These are phyloP conservation scores for Macrotus californicus DNA, from an alignment of 2,113 vertebrate species.

Conservation along the genomic window DNA sequence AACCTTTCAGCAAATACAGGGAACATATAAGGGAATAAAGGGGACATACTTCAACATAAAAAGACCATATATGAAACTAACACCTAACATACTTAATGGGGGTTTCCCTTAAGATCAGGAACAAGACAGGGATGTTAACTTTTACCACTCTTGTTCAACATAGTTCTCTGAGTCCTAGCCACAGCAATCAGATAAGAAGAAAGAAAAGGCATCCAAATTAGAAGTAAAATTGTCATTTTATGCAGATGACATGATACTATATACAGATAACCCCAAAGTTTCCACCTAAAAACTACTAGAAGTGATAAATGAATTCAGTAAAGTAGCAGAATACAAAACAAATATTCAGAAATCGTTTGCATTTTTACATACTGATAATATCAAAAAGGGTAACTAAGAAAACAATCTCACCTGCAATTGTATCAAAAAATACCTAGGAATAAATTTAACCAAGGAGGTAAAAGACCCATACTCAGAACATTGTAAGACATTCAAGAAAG, in stretches of 20 bases:
- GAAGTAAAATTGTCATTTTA: background rate
- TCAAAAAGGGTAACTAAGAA: background rate
- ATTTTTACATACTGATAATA: background rate
- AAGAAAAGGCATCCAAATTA: background rate
- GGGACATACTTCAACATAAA: background rate
- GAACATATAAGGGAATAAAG: background rate
- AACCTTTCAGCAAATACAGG: background rate
- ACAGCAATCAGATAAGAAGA: background rate
- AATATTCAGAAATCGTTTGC: background rate
- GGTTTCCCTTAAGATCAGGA: background rate
- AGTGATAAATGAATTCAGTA: background rate
- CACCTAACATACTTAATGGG: background rate
- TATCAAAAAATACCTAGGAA: background rate
- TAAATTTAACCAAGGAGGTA: background rate
- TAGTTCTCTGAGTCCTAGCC: background rate
- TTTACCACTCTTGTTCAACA: background rate
- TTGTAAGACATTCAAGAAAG: background rate
- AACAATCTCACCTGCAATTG: background rate
- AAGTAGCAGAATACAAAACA: background rate
- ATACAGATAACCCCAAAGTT: background rate
- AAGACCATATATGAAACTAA: background rate
- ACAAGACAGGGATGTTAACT: background rate
- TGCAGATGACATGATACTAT: background rate
- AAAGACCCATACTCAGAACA: background rate
- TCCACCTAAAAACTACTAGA: background rate